Evolutionary conservation across 2,888 invertebrate species (phyloP).

Genomic region (Gisinianus flammeolus): DNA sequence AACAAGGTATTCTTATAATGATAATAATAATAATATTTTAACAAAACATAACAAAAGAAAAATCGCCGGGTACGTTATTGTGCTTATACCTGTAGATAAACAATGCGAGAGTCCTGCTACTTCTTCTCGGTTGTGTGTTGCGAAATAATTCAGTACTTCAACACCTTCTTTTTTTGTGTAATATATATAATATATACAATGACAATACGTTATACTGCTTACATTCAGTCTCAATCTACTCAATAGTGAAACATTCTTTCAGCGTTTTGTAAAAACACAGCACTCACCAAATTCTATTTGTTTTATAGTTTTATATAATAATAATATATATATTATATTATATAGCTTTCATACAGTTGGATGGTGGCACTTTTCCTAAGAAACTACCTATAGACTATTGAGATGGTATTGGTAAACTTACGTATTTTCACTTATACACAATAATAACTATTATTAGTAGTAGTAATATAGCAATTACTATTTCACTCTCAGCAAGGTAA

Average conservation of each 20-base stretch:
- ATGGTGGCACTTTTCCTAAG: not conserved
- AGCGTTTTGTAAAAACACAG: slow-evolving; percentile 6
- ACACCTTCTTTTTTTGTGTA: slow-evolving; percentile 1
- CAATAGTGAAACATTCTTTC: slow-evolving; percentile 32
- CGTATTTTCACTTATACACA: not conserved
- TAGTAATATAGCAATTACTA: no score
- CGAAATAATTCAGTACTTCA: slow-evolving; percentile 25
- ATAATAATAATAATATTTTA: not conserved
- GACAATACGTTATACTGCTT: slow-evolving; percentile 17
- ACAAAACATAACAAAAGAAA: slow-evolving; percentile 15
- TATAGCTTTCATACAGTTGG: not conserved
- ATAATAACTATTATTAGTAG: not conserved
- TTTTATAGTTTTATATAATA: not conserved
- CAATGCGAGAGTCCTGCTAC: slow-evolving; percentile 40
- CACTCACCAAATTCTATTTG: not conserved
- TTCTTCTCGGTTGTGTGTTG: slow-evolving; percentile 15
- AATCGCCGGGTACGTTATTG: slow-evolving; percentile 4
- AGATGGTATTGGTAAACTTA: not conserved
- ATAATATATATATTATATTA: not conserved
- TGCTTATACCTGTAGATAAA: slow-evolving; percentile 22
- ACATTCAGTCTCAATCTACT: slow-evolving; percentile 39
- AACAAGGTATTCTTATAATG: not conserved
- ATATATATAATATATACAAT: not conserved
- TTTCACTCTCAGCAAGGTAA: no score
- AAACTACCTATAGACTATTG: not conserved